Evolutionary conservation across 2,888 invertebrate genomes (phyloP).

Genomic region (Drosophila demipolita): DNA sequence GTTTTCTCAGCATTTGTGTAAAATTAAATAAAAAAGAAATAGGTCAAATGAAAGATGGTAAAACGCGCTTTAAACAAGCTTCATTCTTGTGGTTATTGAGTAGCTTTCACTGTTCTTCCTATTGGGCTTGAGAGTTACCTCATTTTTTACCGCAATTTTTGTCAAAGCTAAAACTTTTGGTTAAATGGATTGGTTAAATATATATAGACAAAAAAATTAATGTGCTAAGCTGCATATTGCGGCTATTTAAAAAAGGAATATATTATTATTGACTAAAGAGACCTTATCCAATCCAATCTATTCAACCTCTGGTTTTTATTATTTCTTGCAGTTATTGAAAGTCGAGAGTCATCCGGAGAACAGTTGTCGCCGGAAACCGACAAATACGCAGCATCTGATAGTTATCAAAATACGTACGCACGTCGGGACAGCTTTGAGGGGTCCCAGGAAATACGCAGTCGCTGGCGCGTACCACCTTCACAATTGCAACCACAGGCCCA

Average conservation of each 20-base stretch:
- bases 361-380: slow-evolving; percentile 35
- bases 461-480: slow-evolving; percentile 42
- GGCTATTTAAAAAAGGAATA: no score
- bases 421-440: slow-evolving; percentile 57
- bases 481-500: slow-evolving; percentile 11
- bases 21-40: not conserved
- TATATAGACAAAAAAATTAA: no score
- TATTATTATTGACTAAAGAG: no score
- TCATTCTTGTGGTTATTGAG: not conserved
- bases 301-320: not conserved
- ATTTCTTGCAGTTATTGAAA: slow-evolving; percentile 40
- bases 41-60: not conserved
- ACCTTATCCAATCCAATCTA: not conserved
- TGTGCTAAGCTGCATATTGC: no score
- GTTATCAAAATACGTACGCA: slow-evolving; percentile 36
- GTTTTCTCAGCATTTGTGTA: not conserved
- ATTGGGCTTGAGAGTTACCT: not conserved
- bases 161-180: not conserved
- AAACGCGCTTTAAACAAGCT: not conserved
- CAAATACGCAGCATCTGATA: slow-evolving; percentile 27
- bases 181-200: no score
- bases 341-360: slow-evolving; percentile 43
- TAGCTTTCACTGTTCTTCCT: not conserved
- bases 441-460: slow-evolving; percentile 52
- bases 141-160: no score